Conservation (phyloP, 2,113 vertebrate genomes). For the Oncorhynchus masou region DNA sequence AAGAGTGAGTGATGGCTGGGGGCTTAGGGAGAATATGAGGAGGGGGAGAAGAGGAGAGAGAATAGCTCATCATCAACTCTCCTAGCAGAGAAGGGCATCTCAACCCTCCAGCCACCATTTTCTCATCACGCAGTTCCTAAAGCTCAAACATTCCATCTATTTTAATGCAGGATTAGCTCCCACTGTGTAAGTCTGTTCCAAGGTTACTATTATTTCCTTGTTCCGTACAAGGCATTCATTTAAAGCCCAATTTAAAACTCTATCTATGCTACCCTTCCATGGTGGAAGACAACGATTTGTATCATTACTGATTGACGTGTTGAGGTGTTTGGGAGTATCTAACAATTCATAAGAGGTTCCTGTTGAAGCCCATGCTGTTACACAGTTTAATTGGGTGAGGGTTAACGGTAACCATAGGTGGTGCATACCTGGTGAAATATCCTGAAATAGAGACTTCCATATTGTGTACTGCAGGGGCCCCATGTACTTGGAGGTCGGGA, state of each 20-base stretch:
- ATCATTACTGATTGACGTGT: too few species aligned
- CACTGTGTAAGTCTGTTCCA: too few species aligned
- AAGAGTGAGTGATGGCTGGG: conserved; percentile 44
- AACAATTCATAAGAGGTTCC: too few species aligned
- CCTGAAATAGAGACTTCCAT: conserved; percentile 97
- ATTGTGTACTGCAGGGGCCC: conserved; percentile 96
- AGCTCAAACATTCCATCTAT: conserved; percentile 3
- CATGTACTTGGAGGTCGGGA: conserved; percentile 97
- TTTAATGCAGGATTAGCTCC: too few species aligned
- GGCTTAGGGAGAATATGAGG: conserved; percentile 21
- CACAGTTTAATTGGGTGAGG: too few species aligned
- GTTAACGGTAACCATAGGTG: neutral
- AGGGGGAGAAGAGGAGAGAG: neutral
- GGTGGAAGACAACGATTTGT: too few species aligned
- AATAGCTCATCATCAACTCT: conserved; percentile 7
- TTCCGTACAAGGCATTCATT: too few species aligned
- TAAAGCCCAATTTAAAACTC: too few species aligned
- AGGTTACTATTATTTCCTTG: too few species aligned
- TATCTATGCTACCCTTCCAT: too few species aligned
- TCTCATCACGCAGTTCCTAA: neutral
- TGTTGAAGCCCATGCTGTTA: too few species aligned
- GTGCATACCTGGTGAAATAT: conserved; percentile 88
- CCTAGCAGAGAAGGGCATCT: conserved; percentile 18
- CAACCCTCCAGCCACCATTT: conserved; percentile 15
- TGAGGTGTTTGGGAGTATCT: too few species aligned